Evolutionary conservation across 2,797 vertebrate species (phyloP), one percentile per base, ranked within the genome.

Genomic region (Heliangelus exortis): DNA sequence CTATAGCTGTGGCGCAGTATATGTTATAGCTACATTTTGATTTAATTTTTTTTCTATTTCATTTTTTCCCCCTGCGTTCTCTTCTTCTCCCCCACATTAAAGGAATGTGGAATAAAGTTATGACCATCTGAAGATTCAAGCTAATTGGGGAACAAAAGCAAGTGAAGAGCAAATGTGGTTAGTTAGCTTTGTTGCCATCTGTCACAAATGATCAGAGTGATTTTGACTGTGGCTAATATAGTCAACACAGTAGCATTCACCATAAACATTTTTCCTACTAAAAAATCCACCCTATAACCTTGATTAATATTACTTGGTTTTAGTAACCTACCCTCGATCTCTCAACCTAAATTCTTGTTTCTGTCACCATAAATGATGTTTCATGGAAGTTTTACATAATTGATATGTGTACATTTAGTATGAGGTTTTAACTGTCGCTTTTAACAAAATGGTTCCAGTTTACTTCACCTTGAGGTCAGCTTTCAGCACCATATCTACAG

Each of bases 381-480:
- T 58, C 66, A 36, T 16, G 84, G 36, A 84, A 53, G 33, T 90
- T 86, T 79, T 90, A 75, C 20, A 2, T 72, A 58, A 39, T 36
- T 82, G 62, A 7, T 68, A 10, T 17, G 10, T 45, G 26, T 66
- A n/a, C 22, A 72, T 11, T 34, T 69, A 20, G 10, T 45, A 61
- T 43, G 45, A 84, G 55, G 18, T 95, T 86, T 90, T 96, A 96
- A 96, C 65, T 63, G 18, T 72, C 21, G 8, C 65, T 87, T 89
- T 97, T 96, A 96, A 28, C 23, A 15, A 77, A 94, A 84, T 85
- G 93, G 33, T 97, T 97, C 34, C 95, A 99, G 99, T 99, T 96
- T 98, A 99, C 95, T 97, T 97, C 89, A 98, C 98, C 94, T 98
- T 99, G 98, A 99, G 98, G 97, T 98, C 98, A 25, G 98, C 98